phyloP scores from a whole-genome alignment of 1,140 invertebrate species.

The Micrasema minimum region DNA sequence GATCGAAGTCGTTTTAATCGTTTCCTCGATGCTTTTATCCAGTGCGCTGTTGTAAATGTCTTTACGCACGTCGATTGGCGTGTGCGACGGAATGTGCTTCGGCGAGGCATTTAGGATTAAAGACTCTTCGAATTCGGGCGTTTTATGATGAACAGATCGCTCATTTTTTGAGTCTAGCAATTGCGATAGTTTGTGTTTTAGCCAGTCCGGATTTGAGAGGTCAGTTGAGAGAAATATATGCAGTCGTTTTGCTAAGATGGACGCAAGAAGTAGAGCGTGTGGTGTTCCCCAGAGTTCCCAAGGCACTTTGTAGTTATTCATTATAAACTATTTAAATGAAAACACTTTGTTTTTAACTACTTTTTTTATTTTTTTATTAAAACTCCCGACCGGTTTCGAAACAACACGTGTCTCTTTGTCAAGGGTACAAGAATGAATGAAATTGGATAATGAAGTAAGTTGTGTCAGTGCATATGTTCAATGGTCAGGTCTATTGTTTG shows the following conservation, averaged over 20 bases:
- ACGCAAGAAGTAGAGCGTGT: conserved; percentile 71
- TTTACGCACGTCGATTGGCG: background rate
- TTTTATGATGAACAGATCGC: conserved; percentile 50
- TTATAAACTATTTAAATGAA: too few species aligned
- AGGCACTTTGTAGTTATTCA: too few species aligned
- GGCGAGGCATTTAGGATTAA: background rate
- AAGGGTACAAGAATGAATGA: too few species aligned
- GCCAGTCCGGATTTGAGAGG: conserved; percentile 64
- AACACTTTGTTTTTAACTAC: too few species aligned
- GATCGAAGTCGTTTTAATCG: conserved; percentile 42
- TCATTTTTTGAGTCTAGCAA: conserved; percentile 12
- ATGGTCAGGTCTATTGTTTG: too few species aligned
- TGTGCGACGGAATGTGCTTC: background rate
- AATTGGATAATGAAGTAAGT: too few species aligned
- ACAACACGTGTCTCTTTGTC: too few species aligned
- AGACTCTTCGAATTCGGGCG: conserved; percentile 8
- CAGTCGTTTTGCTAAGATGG: conserved; percentile 71
- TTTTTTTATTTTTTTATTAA: too few species aligned
- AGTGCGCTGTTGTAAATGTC: background rate
- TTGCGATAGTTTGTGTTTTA: conserved; percentile 65
- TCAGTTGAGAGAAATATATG: conserved; percentile 63
- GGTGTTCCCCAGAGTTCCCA: conserved; percentile 75
- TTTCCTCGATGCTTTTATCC: conserved; percentile 22
- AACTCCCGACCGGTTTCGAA: too few species aligned
- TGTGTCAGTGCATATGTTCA: too few species aligned